phyloP scores from a whole-genome alignment of 2,888 invertebrate genomes.

The Hymenopus coronatus region DNA sequence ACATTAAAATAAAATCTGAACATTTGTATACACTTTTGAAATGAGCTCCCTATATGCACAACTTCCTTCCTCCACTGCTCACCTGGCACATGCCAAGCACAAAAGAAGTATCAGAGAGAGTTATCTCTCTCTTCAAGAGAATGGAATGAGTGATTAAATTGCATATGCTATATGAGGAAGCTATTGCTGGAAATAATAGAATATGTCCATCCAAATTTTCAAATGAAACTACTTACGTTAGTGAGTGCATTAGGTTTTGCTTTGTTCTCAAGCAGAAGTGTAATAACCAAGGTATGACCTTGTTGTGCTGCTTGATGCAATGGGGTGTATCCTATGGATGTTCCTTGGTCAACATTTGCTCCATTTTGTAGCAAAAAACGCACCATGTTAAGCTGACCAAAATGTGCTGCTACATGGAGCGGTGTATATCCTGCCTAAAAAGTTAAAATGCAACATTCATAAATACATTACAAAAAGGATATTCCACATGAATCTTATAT shows the following conservation, averaged over 20 bases:
- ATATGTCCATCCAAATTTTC: not conserved
- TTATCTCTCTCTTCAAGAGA: too few species aligned
- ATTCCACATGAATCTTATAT: too few species aligned
- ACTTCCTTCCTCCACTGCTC: too few species aligned
- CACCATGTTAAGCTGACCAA: constrained; percentile 91
- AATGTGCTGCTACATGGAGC: constrained; percentile 94
- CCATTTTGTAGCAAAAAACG: constrained; percentile 83
- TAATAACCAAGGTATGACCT: constrained; percentile 93
- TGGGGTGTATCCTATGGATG: constrained; percentile 85
- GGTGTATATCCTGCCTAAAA: constrained; percentile 83
- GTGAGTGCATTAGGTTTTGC: constrained; percentile 95
- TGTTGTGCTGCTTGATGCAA: constrained; percentile 98
- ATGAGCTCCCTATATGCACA: too few species aligned
- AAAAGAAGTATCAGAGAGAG: too few species aligned
- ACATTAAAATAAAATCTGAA: too few species aligned
- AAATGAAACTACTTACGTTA: constrained; percentile 66
- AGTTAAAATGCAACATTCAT: too few species aligned
- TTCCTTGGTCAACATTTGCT: constrained; percentile 79
- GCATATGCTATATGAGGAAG: too few species aligned
- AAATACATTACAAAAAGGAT: too few species aligned
- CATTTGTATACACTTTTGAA: too few species aligned
- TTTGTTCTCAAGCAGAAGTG: constrained; percentile 84
- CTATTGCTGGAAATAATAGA: constrained; percentile 3
- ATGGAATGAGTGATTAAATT: too few species aligned
- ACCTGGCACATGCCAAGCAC: too few species aligned